Evolutionary conservation across 2,113 vertebrate species (phyloP).

Genomic region (Prinia subflava): DNA sequence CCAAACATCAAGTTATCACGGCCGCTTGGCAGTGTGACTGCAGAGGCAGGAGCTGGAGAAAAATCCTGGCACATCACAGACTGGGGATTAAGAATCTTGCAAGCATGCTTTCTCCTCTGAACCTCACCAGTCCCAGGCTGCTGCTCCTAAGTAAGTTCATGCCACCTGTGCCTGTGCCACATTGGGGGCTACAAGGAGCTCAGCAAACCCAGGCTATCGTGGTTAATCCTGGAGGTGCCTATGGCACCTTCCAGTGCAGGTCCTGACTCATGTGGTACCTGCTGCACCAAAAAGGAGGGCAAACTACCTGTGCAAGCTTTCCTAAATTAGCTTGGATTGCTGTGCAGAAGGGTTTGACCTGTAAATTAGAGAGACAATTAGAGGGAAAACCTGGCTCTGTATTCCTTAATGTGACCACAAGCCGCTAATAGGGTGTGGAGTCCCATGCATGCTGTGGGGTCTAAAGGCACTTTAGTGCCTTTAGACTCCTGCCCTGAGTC

Average conservation of each 20-base stretch:
- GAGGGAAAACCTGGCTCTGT: background rate
- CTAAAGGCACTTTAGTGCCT: too few relatives aligned
- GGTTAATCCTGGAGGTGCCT: background rate
- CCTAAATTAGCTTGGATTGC: background rate
- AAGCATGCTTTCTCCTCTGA: background rate
- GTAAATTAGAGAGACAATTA: background rate
- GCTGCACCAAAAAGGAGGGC: background rate
- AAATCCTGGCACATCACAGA: background rate
- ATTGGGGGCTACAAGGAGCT: background rate
- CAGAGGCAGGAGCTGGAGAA: background rate
- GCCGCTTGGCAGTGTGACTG: background rate
- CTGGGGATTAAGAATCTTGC: background rate
- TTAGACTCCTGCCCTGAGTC: too few relatives aligned
- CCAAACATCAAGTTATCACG: background rate
- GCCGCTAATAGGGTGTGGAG: background rate
- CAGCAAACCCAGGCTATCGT: background rate
- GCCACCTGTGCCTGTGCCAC: background rate
- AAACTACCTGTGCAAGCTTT: background rate
- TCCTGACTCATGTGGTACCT: background rate
- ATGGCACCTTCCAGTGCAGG: background rate
- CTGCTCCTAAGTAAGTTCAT: background rate
- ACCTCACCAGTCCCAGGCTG: rapidly evolving
- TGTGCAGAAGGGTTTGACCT: background rate
- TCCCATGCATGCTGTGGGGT: rapidly evolving
- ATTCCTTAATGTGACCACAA: background rate